Evolutionary conservation across 2,797 vertebrate species (phyloP).

Genomic region (Hyperoplus lanceolatus): DNA sequence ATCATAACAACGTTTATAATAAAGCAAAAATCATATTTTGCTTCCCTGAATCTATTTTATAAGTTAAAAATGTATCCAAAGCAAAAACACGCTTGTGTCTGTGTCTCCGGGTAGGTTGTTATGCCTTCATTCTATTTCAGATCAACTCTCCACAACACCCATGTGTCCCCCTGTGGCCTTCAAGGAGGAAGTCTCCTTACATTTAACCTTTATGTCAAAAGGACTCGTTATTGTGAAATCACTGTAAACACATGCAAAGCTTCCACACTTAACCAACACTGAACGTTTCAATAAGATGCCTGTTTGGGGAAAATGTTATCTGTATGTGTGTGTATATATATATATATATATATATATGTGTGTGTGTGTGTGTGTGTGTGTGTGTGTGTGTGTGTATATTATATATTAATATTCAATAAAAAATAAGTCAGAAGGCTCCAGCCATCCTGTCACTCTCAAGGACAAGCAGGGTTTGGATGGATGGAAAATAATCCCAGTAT

Average conservation of each 20-base stretch:
- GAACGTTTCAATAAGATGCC: background rate
- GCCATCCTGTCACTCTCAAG: no score
- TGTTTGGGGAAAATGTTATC: background rate
- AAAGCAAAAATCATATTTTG: no score
- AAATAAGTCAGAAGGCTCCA: background rate
- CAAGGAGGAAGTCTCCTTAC: no score
- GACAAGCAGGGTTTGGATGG: background rate
- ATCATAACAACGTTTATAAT: no score
- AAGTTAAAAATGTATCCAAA: no score
- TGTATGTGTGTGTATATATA: no score
- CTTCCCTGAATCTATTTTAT: background rate
- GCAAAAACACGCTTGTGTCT: background rate
- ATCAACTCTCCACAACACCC: background rate
- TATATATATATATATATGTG: no score
- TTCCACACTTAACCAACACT: background rate
- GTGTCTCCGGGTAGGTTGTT: conserved; percentile 12
- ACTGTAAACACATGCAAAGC: conserved; percentile 8
- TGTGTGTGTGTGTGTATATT: no score
- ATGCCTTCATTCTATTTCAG: conserved; percentile 46
- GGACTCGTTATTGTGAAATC: background rate
- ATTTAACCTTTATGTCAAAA: conserved; percentile 24
- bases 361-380: no score
- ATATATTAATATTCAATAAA: background rate
- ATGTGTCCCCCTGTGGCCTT: no score
- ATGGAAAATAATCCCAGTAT: conserved; percentile 4